Evolutionary conservation across 2,797 vertebrate species (phyloP), one percentile per base, ranked within the genome.

Genomic region (Ctenochaetus hawaiiensis): DNA sequence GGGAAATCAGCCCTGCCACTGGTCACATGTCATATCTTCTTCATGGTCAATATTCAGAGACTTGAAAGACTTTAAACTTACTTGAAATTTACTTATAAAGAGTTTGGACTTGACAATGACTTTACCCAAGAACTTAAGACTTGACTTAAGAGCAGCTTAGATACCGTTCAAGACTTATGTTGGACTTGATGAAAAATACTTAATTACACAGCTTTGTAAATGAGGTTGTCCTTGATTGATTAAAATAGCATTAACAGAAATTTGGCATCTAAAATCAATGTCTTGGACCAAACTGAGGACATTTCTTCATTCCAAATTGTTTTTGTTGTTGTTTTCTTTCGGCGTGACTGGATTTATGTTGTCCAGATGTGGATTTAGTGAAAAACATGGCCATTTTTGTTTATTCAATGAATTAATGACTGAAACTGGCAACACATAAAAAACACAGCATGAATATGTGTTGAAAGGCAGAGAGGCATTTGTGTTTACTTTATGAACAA

Each of bases 311-410:
- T 34, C 18, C 2, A 62, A 43, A 37, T 44, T n/a, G 26, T 5
- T 63, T 72, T 59, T 59, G 14, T 39, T 69, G 16, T 57, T 57
- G 17, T 39, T 22, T 45, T 34, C 22, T 45, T 37, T 57, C 44
- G 10, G n/a, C 58, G 39, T 64, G 59, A 48, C 17, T 53, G 16
- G 49, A 65, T 60, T 65, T 34, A 75, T 60, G 47, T 34, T 34
- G 59, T 45, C 49, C 67, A 71, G 48, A 70, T 54, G 60, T 41
- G 45, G 2, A 18, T 70, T 54, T 60, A 60, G 14, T 65, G 48
- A 13, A 53, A 60, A 60, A 12, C 34, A 13, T 18, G 0, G 6
- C 9, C 6, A 51, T 30, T 52, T 61, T 60, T 48, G 11, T 45
- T 10, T 4, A 56, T 56, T 56, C 65, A n/a, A 1, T 30, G 43